Evolutionary conservation across 2,888 invertebrate genomes (phyloP).

Genomic region (Zhuqinia jingwanae): DNA sequence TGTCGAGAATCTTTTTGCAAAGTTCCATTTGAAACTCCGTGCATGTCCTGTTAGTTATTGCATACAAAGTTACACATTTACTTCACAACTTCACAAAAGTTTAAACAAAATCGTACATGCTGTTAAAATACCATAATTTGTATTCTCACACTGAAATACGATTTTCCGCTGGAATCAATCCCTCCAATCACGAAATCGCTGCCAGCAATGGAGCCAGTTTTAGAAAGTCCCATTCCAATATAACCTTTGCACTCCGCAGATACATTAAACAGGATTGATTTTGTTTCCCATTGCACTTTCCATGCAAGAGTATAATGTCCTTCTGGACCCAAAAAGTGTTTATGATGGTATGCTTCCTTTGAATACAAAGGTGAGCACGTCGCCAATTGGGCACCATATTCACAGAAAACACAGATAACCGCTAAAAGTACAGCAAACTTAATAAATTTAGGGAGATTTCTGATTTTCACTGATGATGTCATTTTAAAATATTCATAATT

Average conservation of each 20-base stretch:
- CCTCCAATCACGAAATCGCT: constrained; percentile 68
- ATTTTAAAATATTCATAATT: too few species aligned
- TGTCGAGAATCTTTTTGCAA: background rate
- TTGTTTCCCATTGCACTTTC: constrained; percentile 26
- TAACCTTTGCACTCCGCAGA: constrained; percentile 57
- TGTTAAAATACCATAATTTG: too few species aligned
- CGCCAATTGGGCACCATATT: too few species aligned
- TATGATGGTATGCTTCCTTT: constrained; percentile 17
- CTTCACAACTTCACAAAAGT: too few species aligned
- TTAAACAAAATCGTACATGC: too few species aligned
- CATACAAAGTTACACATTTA: too few species aligned
- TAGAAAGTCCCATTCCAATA: constrained; percentile 62
- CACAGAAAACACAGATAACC: too few species aligned
- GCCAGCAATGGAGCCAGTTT: constrained; percentile 44
- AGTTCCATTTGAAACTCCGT: constrained; percentile 27
- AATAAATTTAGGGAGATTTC: too few species aligned
- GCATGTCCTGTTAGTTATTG: constrained; percentile 60
- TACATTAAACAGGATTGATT: constrained; percentile 51
- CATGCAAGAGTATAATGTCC: constrained; percentile 57
- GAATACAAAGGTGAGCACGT: background rate
- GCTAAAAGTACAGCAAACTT: too few species aligned
- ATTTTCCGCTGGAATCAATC: constrained; percentile 40
- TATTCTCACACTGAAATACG: constrained; percentile 54
- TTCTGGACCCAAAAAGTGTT: constrained; percentile 32
- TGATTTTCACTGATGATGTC: too few species aligned